Base-by-base conservation (phyloP, 2,113 vertebrate species). In the Meriones unguiculatus region DNA sequence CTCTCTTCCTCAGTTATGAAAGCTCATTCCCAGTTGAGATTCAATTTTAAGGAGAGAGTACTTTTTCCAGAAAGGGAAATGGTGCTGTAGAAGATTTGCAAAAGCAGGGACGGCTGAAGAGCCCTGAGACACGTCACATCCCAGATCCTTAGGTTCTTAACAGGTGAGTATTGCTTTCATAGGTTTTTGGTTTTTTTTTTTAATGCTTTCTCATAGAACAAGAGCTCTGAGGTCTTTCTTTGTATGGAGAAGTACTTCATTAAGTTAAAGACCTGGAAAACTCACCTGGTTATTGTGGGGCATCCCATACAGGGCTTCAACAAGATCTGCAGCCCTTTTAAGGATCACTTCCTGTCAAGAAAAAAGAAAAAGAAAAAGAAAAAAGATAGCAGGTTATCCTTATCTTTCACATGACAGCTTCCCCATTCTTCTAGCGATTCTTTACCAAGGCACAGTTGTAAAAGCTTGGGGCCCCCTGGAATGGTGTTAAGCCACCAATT, bases 221-320 rank as follows among this genome's bases (percentile, higher is more conserved):
- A 57, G 65, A 87, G 80, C 9, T 11, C 38, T 18, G 38, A 30
- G 52, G 1, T 54, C 25, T 69, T 70, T 41, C 0, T 0, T 0
- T 14, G 54, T 25, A 41, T 0, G 64, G 11, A 20, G 67, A 62
- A 62, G 78, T 5, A 24, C 15, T 11, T 10, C 1, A 64, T 64
- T 24, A 1, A 12, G 41, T 13, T 18, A 18, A 41, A 81, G 94
- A 81, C 90, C 80, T 67, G 88, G 11, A 1, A 2, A 0, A 0
- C 98, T 99, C 98, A 99, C 99, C 99, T 99, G 99, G 98, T 99
- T 99, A 97, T 99, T 99, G 97, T 99, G 99, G 69, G 99, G 99
- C 99, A 99, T 99, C 87, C 99, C 99, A 52, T 99, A 99, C 85
- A 99, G 98, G 20, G 99, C 99, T 98, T 99, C 99, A 54, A 99